Evolutionary conservation across 2,888 invertebrate genomes (phyloP).

Genomic region (Hermaeophaga mercurialis): DNA sequence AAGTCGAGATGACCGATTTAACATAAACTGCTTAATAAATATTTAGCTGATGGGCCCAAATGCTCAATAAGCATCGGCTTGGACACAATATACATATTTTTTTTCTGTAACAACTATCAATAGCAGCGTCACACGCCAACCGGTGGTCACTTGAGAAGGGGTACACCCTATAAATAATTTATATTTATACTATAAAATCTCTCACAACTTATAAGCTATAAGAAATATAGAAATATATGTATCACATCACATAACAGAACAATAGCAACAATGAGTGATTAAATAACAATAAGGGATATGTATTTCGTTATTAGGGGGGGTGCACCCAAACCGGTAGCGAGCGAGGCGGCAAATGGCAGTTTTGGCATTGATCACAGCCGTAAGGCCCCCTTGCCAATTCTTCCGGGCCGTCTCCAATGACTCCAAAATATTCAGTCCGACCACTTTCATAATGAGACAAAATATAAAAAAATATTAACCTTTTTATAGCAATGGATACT

Average conservation of each 20-base stretch:
- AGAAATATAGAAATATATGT: slow-evolving; percentile 57
- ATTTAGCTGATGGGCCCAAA: slow-evolving; percentile 11
- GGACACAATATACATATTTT: slow-evolving; percentile 1
- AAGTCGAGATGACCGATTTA: slow-evolving; percentile 2
- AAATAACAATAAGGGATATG: slow-evolving; percentile 61
- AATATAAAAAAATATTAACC: too few relatives aligned
- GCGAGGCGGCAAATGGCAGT: slow-evolving; percentile 55
- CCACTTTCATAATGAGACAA: too few relatives aligned
- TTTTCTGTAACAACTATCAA: slow-evolving; percentile 35
- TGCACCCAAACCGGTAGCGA: slow-evolving; percentile 43
- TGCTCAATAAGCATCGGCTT: background rate
- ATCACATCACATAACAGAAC: slow-evolving; percentile 60
- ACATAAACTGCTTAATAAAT: slow-evolving; percentile 20
- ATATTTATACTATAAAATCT: slow-evolving; percentile 49
- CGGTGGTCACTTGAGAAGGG: slow-evolving; percentile 33
- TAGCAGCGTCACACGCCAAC: slow-evolving; percentile 39
- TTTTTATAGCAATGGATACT: too few relatives aligned
- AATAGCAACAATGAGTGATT: slow-evolving; percentile 58
- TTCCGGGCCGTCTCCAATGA: slow-evolving; percentile 29
- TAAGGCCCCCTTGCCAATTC: slow-evolving; percentile 50
- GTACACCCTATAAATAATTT: slow-evolving; percentile 44
- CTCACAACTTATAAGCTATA: slow-evolving; percentile 56
- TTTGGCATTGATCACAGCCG: slow-evolving; percentile 59
- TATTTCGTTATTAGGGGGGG: slow-evolving; percentile 57
- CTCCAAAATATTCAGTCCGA: too few relatives aligned